phyloP scores from a whole-genome alignment of 2,888 invertebrate genomes.

The Lordiphosa andalusiaca region DNA sequence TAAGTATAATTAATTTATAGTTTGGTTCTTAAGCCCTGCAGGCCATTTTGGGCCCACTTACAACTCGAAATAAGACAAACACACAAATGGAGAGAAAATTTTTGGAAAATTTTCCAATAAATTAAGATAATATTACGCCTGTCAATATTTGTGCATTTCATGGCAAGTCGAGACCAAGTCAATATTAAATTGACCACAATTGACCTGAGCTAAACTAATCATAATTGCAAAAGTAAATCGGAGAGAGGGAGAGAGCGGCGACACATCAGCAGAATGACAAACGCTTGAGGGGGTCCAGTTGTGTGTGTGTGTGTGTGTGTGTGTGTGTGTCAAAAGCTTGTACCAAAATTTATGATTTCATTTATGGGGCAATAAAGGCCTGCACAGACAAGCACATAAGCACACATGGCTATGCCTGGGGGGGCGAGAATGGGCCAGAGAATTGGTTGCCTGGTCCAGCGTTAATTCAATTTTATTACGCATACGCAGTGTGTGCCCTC shows the following conservation, averaged over 20 bases:
- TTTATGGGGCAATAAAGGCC: slow-evolving; percentile 51
- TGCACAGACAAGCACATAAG: not conserved
- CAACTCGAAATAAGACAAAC: slow-evolving; percentile 23
- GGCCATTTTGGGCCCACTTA: slow-evolving; percentile 1
- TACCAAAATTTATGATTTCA: slow-evolving; percentile 56
- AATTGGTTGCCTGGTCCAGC: slow-evolving; percentile 36
- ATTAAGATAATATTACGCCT: slow-evolving; percentile 31
- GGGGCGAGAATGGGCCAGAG: slow-evolving; percentile 47
- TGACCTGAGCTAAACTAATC: slow-evolving; percentile 42
- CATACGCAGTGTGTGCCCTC: slow-evolving; percentile 52
- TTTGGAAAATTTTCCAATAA: slow-evolving; percentile 10
- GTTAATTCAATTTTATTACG: slow-evolving; percentile 66
- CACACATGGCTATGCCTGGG: slow-evolving; percentile 16
- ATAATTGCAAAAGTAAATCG: slow-evolving; percentile 51
- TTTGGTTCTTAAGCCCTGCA: not conserved
- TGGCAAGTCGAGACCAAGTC: slow-evolving; percentile 26
- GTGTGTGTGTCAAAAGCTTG: slow-evolving; percentile 30
- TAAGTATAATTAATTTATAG: slow-evolving; percentile 17
- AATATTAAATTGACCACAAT: slow-evolving; percentile 43
- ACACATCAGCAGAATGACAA: not conserved
- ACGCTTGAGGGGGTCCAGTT: slow-evolving; percentile 16
- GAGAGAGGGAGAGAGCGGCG: not conserved
- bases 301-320: slow-evolving; percentile 24
- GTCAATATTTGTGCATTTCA: slow-evolving; percentile 34
- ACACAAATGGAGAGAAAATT: not conserved